Evolutionary conservation across 2,888 invertebrate genomes (phyloP), one percentile per base, ranked within the genome.

Genomic region (Cantharis nigra): DNA sequence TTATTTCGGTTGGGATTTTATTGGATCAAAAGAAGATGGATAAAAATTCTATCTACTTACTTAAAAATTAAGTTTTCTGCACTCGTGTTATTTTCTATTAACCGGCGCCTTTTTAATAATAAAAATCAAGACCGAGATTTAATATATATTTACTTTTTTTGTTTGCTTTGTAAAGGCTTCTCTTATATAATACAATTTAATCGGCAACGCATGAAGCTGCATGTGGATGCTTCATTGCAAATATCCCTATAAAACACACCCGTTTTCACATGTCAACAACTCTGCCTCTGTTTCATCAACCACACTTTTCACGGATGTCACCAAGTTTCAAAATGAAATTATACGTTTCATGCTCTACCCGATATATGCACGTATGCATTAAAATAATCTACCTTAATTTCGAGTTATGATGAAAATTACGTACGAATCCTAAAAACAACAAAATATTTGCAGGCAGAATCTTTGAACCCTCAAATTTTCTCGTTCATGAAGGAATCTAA

Each of bases 171-270:
- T 28, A 70, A n/a, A 76, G 63, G 64, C 63, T 67, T n/a, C 65
- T 70, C 49, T 28, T 76, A 70, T 71, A 76, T 76, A 72, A 67
- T 28, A 63, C 65, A 72, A 72, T 76, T 76, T 76, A 76, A 76
- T 72, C 76, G 72, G 71, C 28, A 75, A 67, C 75, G 76, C 76
- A 76, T 76, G 76, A 76, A 76, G 76, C 76, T 76, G 76, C 76
- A 76, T 76, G 72, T 70, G 72, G 76, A 76, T 63, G 76, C 72
- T 72, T 72, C 76, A 76, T 76, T 76, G 76, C 76, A 76, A 76
- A 76, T 72, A 76, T 76, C 72, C 72, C 72, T 70, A 65, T 69
- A 65, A 49, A 76, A 64, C 70, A 72, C 71, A 75, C 75, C 71
- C 73, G 70, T 72, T 69, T 69, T 63, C 75, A 63, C 70, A 76